A percentile compares a stretch with the other conserved stretches of the same genome.
phyloP scores from a whole-genome alignment of 92 coral and sea anemone species.

The Zoanthus sansibaricus region DNA sequence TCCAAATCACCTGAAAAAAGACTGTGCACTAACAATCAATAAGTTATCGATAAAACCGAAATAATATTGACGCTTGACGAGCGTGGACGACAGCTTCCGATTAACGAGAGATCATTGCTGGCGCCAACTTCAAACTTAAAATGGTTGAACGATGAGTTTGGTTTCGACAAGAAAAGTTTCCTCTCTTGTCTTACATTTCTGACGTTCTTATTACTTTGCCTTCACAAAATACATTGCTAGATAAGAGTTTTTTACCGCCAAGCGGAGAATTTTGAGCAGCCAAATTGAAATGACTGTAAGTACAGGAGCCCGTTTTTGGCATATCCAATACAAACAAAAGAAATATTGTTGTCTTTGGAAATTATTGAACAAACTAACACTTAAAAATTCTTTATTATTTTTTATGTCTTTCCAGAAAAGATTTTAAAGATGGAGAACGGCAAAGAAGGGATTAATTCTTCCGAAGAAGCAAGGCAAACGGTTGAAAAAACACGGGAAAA shows the following conservation, averaged over 20 bases:
- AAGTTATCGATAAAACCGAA: slow-evolving; percentile 2
- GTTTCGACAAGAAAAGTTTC: not conserved
- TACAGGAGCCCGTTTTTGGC: not conserved
- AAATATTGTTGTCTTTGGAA: not conserved
- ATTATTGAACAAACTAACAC: not conserved
- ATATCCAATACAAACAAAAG: not conserved
- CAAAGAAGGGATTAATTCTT: not conserved
- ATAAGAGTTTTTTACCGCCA: not conserved
- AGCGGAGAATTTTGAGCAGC: not conserved
- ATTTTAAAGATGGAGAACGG: slow-evolving; percentile 7
- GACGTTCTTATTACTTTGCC: not conserved
- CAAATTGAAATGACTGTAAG: slow-evolving; percentile 46
- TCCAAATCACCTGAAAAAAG: not conserved
- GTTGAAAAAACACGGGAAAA: slow-evolving; percentile 18
- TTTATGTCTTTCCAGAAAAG: not conserved
- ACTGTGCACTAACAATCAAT: slow-evolving; percentile 19
- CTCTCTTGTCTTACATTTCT: not conserved
- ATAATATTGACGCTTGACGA: slow-evolving; percentile 7
- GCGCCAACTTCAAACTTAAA: not conserved
- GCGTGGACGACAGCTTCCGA: not conserved
- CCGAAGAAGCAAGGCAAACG: not conserved
- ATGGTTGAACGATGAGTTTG: not conserved
- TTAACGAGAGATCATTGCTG: not conserved
- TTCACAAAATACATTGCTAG: not conserved
- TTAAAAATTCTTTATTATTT: not conserved